Percentiles rank a stretch among this genome's conserved stretches.
These are phyloP conservation scores for Hippolais icterina DNA, from an alignment of 2,113 vertebrate genomes.

Conservation along the genomic window DNA sequence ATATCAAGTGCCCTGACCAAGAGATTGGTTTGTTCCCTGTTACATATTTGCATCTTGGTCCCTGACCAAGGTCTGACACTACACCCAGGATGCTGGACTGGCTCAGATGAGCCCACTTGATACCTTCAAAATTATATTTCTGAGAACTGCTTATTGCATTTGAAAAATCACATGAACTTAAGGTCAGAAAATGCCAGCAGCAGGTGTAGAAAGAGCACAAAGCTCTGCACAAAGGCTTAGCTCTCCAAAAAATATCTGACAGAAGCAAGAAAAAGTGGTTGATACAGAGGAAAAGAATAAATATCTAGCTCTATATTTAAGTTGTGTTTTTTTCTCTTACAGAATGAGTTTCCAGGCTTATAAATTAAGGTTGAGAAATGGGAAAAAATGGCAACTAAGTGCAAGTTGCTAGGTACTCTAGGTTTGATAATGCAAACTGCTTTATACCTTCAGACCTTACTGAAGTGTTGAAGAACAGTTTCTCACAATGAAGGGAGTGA, in stretches of 20 bases:
- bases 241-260: not conserved
- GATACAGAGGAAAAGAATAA: not conserved
- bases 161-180: not conserved
- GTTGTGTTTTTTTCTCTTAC: not conserved
- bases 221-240: not conserved
- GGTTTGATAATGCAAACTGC: not conserved
- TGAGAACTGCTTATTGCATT: not conserved
- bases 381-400: not conserved
- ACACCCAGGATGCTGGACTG: not conserved
- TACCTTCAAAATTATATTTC: not conserved
- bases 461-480: not conserved
- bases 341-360: not conserved
- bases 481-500: not conserved
- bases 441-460: not conserved
- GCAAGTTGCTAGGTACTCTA: not conserved
- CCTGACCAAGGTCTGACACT: rapidly evolving
- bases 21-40: not conserved
- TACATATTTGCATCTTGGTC: not conserved
- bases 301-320: not conserved
- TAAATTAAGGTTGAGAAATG: not conserved
- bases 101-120: not conserved
- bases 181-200: not conserved
- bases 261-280: not conserved
- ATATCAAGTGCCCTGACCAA: not conserved
- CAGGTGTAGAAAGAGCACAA: not conserved